A percentile compares a stretch with the other conserved stretches of the same genome.
These are phyloP conservation scores for Nemapogon koenigi DNA, from an alignment of 2,888 invertebrate species.

Conservation along the genomic window DNA sequence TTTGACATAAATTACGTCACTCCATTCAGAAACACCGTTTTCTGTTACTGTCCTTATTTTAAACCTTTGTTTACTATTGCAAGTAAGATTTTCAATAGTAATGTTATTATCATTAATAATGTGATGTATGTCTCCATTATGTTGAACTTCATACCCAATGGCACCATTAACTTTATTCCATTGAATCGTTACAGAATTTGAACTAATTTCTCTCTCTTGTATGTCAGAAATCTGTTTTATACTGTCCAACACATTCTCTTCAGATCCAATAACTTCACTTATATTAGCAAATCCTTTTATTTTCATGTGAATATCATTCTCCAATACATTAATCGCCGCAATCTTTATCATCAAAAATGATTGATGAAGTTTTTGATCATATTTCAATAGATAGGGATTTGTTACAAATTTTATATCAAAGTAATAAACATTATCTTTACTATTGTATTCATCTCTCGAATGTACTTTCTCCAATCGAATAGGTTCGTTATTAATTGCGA, in stretches of 20 bases:
- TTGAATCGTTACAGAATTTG: slow-evolving; percentile 27
- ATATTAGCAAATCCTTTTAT: slow-evolving; percentile 30
- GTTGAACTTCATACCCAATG: slow-evolving; percentile 41
- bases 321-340: slow-evolving; percentile 30
- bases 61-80: slow-evolving; percentile 31
- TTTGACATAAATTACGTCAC: slow-evolving; percentile 25
- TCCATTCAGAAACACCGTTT: slow-evolving; percentile 40
- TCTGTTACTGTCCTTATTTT: slow-evolving; percentile 33
- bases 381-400: slow-evolving; percentile 33
- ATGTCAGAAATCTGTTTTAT: slow-evolving; percentile 25
- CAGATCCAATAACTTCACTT: slow-evolving; percentile 25
- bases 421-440: slow-evolving; percentile 31
- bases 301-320: slow-evolving; percentile 35
- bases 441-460: slow-evolving; percentile 31
- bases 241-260: slow-evolving; percentile 20
- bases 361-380: slow-evolving; percentile 24
- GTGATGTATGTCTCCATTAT: slow-evolving; percentile 35
- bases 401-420: slow-evolving; percentile 30
- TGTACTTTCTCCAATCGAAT: slow-evolving; percentile 27
- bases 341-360: slow-evolving; percentile 39
- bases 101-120: slow-evolving; percentile 28
- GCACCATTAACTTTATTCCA: slow-evolving; percentile 29
- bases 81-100: slow-evolving; percentile 30
- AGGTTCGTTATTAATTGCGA: slow-evolving; percentile 28
- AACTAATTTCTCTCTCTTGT: slow-evolving; percentile 23